Evolutionary conservation across 2,797 vertebrate species (phyloP).

Genomic region (Typhlichthys eigenmanni): DNA sequence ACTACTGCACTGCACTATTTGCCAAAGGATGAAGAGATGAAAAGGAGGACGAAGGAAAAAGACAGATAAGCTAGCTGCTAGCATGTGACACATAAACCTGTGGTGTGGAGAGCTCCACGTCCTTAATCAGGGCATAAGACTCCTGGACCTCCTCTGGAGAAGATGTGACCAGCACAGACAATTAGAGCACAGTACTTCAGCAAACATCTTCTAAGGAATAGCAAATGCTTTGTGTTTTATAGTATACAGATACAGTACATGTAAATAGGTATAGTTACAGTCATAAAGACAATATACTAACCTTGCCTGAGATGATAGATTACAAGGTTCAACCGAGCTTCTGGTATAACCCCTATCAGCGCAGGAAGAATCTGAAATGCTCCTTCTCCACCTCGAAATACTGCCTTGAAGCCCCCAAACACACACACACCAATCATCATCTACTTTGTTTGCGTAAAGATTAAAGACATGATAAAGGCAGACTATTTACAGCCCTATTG

Average conservation of each 20-base stretch:
- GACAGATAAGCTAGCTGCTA: background rate
- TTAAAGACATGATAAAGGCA: too few species aligned
- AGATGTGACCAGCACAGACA: background rate
- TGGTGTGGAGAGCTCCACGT: slow-evolving; percentile 84
- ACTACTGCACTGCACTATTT: background rate
- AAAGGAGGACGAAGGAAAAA: background rate
- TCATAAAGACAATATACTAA: slow-evolving; percentile 36
- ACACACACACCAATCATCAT: slow-evolving; percentile 1
- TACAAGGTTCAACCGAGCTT: slow-evolving; percentile 94
- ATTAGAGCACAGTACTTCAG: background rate
- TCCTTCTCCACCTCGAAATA: slow-evolving; percentile 95
- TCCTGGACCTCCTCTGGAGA: slow-evolving; percentile 85
- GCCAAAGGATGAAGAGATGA: background rate
- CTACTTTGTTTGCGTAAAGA: too few species aligned
- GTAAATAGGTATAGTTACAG: too few species aligned
- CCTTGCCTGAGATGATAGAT: slow-evolving; percentile 98
- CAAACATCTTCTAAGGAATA: too few species aligned
- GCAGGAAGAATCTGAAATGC: slow-evolving; percentile 92
- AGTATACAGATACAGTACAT: too few species aligned
- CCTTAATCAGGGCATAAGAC: slow-evolving; percentile 88
- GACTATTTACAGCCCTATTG: too few species aligned
- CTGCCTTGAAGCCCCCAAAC: slow-evolving; percentile 78
- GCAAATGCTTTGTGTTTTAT: too few species aligned
- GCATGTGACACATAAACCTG: slow-evolving; percentile 69
- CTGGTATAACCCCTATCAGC: slow-evolving; percentile 95